Conservation (phyloP, 2,797 vertebrate genomes). For the Spheniscus humboldti region DNA sequence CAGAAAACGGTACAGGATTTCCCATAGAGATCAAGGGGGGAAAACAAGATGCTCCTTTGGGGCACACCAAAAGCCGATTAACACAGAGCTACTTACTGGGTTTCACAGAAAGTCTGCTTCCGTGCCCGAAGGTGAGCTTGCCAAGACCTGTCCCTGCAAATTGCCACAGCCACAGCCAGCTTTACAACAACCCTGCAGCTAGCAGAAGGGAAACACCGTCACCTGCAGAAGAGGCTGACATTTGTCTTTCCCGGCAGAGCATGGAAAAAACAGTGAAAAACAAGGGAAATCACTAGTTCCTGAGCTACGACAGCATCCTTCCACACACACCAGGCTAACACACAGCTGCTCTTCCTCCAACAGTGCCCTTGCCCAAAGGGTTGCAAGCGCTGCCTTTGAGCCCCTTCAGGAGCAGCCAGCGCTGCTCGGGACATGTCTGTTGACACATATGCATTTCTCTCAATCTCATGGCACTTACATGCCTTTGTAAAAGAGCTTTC, state of each 20-base stretch:
- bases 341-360: not conserved
- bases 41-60: not conserved
- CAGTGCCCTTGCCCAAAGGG: not conserved
- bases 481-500: not conserved
- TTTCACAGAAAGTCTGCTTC: not conserved
- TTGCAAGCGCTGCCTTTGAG: not conserved
- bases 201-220: not conserved
- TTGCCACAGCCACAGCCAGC: not conserved
- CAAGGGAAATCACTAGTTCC: not conserved
- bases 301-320: not conserved
- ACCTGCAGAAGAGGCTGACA: not conserved
- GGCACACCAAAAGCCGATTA: not conserved
- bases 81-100: not conserved
- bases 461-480: not conserved
- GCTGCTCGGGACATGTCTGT: not conserved
- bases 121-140: not conserved
- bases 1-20: not conserved
- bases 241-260: not conserved
- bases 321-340: not conserved
- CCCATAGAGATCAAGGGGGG: not conserved
- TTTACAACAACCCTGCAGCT: not conserved
- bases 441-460: too few relatives aligned
- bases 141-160: not conserved
- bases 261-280: not conserved
- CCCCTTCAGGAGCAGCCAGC: not conserved